A percentile compares a stretch with the other conserved stretches of the same genome.
phyloP scores from a whole-genome alignment of 2,113 vertebrate genomes.

The Heterotilapia buettikoferi region DNA sequence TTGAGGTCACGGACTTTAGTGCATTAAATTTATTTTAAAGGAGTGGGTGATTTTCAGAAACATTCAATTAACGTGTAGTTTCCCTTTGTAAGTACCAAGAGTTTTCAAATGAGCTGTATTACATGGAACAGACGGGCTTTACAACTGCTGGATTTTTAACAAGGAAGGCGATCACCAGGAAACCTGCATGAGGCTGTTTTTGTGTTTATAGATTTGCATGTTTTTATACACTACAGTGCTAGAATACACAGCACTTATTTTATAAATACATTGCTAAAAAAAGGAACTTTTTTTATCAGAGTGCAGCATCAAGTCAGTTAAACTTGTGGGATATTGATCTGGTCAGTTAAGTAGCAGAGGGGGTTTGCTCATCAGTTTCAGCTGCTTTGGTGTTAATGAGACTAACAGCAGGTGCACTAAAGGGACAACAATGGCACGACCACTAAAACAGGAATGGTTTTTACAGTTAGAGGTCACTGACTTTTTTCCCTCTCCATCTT shows the following conservation, averaged over 20 bases:
- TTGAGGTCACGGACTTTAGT: not conserved
- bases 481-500: not conserved
- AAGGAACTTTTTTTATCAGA: not conserved
- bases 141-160: not conserved
- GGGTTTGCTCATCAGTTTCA: not conserved
- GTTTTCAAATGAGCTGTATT: not conserved
- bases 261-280: not conserved
- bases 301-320: not conserved
- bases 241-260: not conserved
- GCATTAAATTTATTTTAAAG: not conserved
- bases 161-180: not conserved
- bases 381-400: not conserved
- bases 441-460: not conserved
- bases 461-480: not conserved
- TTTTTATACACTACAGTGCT: not conserved
- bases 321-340: not conserved
- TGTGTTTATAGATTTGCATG: not conserved
- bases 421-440: rapidly evolving
- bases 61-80: not conserved
- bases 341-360: not conserved
- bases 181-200: not conserved
- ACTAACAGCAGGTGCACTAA: not conserved
- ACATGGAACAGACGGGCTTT: not conserved
- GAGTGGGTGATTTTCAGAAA: not conserved
- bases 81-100: not conserved